Evolutionary conservation across 2,113 vertebrate genomes (phyloP).

Genomic region (Scytalopus superciliaris): DNA sequence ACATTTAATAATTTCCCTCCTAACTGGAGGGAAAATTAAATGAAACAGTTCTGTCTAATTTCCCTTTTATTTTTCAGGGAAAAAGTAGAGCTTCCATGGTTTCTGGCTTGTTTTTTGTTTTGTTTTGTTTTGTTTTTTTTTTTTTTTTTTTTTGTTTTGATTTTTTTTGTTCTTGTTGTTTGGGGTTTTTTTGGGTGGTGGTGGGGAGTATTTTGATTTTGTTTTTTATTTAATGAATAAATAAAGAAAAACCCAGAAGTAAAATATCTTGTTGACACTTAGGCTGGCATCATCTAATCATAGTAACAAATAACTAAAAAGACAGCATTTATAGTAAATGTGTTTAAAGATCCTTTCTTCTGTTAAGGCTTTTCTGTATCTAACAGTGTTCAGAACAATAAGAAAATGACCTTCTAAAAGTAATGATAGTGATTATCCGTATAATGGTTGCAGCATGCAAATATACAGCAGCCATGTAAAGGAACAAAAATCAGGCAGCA

Average conservation of each 20-base stretch:
- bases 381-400: conserved; percentile 5
- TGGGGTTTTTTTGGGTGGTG: background rate
- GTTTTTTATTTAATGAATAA: background rate
- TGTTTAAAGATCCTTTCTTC: background rate
- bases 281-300: background rate
- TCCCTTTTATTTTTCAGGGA: background rate
- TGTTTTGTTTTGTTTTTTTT: background rate
- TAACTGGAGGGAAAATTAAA: background rate
- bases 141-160: background rate
- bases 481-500: conserved; percentile 65
- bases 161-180: background rate
- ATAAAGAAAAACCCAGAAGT: background rate
- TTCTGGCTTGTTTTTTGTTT: background rate
- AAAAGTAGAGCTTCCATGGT: background rate
- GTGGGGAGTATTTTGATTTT: background rate
- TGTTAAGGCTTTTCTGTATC: background rate
- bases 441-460: conserved; percentile 38
- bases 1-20: background rate
- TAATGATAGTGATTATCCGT: conserved; percentile 15
- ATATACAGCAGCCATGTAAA: conserved; percentile 31
- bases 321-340: background rate
- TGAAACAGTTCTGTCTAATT: background rate
- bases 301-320: background rate
- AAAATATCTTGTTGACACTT: background rate
- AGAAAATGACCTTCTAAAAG: conserved; percentile 48